phyloP scores from a whole-genome alignment of 2,797 vertebrate species.

The Thripadectes ignobilis region DNA sequence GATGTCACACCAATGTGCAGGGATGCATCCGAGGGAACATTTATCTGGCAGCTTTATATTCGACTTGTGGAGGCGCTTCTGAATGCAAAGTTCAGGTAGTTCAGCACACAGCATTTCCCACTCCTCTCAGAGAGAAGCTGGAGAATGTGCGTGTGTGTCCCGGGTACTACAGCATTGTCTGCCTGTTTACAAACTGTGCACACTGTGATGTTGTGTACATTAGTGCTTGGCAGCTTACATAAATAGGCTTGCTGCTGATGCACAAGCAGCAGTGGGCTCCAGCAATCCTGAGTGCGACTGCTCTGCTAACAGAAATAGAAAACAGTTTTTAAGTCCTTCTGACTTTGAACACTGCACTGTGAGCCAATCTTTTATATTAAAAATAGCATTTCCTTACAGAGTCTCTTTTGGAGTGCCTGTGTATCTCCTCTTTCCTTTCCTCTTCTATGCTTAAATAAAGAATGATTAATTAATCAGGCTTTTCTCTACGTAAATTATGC shows the following conservation, averaged over 20 bases:
- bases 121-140: not conserved
- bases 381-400: not conserved
- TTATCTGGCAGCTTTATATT: not conserved
- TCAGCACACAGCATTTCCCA: accelerated
- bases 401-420: not conserved
- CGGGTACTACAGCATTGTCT: not conserved
- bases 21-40: not conserved
- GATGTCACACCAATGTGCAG: not conserved
- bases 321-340: not conserved
- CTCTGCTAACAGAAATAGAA: conserved; percentile 1
- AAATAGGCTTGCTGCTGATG: not conserved
- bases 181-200: not conserved
- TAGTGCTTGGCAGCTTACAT: not conserved
- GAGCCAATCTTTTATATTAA: not conserved
- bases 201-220: not conserved
- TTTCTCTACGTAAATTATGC: not conserved
- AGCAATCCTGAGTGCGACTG: not conserved
- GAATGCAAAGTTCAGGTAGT: not conserved
- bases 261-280: not conserved
- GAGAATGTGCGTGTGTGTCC: not conserved
- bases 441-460: not conserved
- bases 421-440: not conserved
- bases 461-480: not conserved
- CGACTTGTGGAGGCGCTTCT: not conserved
- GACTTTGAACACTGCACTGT: not conserved